These are phyloP conservation scores for Philaethria dido DNA, from an alignment of 2,888 invertebrate genomes.

Conservation along the genomic window DNA sequence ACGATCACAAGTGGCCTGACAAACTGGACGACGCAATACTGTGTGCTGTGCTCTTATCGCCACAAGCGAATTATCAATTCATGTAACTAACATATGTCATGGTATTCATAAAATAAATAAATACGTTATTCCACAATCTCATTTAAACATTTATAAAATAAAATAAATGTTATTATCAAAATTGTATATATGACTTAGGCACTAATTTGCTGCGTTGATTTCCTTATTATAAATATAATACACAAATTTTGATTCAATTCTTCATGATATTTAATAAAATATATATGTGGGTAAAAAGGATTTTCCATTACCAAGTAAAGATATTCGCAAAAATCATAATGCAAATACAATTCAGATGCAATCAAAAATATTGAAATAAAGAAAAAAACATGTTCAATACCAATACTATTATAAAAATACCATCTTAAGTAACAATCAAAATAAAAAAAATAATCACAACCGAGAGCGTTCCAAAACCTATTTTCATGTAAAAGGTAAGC, in stretches of 20 bases:
- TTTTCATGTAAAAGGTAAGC: slow-evolving; percentile 32
- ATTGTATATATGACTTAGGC: slow-evolving; percentile 42
- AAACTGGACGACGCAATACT: not conserved
- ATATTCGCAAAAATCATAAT: not conserved
- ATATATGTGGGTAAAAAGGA: not conserved
- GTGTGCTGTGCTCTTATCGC: slow-evolving; percentile 3
- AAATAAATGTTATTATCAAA: slow-evolving; percentile 37
- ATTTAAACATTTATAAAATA: slow-evolving; percentile 30
- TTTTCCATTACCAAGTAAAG: not conserved
- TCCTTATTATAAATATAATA: slow-evolving; percentile 24
- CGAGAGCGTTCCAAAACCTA: slow-evolving; percentile 33
- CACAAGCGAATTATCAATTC: slow-evolving; percentile 8
- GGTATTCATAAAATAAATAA: slow-evolving; percentile 42
- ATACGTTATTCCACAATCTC: slow-evolving; percentile 37
- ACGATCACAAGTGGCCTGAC: not conserved
- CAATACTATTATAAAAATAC: slow-evolving; percentile 20
- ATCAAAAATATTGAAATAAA: slow-evolving; percentile 2
- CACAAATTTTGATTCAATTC: slow-evolving; percentile 32
- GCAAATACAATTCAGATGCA: not conserved
- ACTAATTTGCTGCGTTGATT: slow-evolving; percentile 43
- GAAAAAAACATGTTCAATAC: not conserved
- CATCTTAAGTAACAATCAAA: slow-evolving; percentile 35
- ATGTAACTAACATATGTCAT: slow-evolving; percentile 39
- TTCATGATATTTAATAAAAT: slow-evolving; percentile 20
- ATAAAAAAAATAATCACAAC: slow-evolving; percentile 36